These are phyloP conservation scores for Pegoplata infirma DNA, from an alignment of 2,888 invertebrate species.

Conservation along the genomic window DNA sequence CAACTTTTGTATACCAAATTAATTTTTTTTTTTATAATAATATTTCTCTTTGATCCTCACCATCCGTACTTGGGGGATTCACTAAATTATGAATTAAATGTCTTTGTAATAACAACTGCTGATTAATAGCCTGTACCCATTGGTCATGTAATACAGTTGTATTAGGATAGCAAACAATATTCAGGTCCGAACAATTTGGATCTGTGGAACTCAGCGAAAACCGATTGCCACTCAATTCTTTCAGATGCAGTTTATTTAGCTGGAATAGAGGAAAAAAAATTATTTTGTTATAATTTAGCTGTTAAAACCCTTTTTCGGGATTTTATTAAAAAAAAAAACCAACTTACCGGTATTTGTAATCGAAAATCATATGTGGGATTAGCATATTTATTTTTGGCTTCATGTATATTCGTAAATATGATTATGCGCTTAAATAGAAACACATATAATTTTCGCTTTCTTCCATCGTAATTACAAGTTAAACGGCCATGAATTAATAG, in stretches of 20 bases:
- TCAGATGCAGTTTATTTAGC: constrained; percentile 44
- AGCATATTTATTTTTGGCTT: constrained; percentile 14
- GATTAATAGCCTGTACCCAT: constrained; percentile 24
- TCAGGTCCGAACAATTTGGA: constrained; percentile 15
- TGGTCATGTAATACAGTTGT: constrained; percentile 1
- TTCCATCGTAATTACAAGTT: constrained; percentile 22
- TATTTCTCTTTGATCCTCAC: constrained; percentile 22
- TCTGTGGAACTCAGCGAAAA: constrained; percentile 31
- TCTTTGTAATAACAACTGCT: constrained; percentile 28
- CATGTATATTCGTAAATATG: constrained; percentile 47
- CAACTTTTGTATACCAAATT: too few species aligned
- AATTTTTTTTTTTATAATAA: constrained; percentile 22
- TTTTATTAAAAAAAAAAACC: too few species aligned
- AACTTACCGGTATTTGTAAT: constrained; percentile 39
- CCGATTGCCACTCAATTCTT: not conserved
- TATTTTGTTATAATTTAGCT: not conserved
- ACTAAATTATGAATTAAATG: constrained; percentile 36
- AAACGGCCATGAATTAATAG: constrained; percentile 32
- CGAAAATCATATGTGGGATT: constrained; percentile 24
- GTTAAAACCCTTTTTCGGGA: too few species aligned
- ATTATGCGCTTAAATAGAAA: constrained; percentile 42
- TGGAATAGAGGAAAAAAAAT: not conserved
- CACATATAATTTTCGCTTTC: constrained; percentile 22
- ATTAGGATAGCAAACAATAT: constrained; percentile 18
- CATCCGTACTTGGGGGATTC: constrained; percentile 8